Percentiles rank a stretch among this genome's conserved stretches.
These are phyloP conservation scores for Peribatodes rhomboidaria DNA, from an alignment of 2,888 invertebrate genomes.

Conservation along the genomic window DNA sequence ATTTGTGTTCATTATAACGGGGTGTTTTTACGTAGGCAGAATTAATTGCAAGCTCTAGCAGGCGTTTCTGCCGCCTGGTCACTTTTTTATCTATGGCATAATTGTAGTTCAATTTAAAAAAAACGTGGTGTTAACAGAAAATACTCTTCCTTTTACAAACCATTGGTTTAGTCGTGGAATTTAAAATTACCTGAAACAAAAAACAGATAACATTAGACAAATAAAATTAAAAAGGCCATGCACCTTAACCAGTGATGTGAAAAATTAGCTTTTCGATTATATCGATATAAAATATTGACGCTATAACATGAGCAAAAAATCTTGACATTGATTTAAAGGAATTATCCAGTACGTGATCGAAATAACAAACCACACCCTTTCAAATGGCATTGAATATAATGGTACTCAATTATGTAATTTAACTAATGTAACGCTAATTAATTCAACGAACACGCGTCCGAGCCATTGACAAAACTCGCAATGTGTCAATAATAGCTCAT, in stretches of 20 bases:
- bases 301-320: background rate
- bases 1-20: conserved; percentile 46
- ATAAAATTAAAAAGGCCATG: conserved; percentile 27
- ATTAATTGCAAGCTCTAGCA: conserved; percentile 18
- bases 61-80: conserved; percentile 19
- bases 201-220: conserved; percentile 32
- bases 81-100: background rate
- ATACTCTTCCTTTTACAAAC: conserved; percentile 12
- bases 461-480: conserved; percentile 70
- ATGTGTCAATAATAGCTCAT: conserved; percentile 70
- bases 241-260: conserved; percentile 32
- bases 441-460: conserved; percentile 72
- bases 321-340: no score
- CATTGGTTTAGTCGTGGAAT: conserved; percentile 6
- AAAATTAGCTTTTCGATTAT: conserved; percentile 12
- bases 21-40: conserved; percentile 35
- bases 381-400: conserved; percentile 63
- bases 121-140: conserved; percentile 5
- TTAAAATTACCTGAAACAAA: conserved; percentile 57
- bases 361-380: conserved; percentile 53
- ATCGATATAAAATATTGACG: background rate
- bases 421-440: conserved; percentile 76
- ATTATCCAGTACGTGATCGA: background rate
- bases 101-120: background rate
- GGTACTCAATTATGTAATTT: conserved; percentile 73